phyloP scores from a whole-genome alignment of 2,797 vertebrate genomes.

The Psittacula echo region DNA sequence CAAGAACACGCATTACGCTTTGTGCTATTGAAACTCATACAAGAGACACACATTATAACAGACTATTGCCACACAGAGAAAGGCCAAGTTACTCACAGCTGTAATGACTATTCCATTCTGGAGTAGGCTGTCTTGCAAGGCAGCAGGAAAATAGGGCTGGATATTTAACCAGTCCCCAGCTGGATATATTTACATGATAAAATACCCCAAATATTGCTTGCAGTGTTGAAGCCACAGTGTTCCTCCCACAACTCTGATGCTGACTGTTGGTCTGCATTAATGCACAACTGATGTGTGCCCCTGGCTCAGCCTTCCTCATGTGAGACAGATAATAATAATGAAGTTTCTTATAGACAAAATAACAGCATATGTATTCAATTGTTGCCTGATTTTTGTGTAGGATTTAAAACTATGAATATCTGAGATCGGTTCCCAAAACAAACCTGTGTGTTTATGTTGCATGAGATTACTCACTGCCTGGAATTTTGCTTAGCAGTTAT shows the following conservation, averaged over 20 bases:
- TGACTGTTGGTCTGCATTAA: not conserved
- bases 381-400: not conserved
- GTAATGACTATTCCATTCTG: not conserved
- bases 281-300: fast-evolving
- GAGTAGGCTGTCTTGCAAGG: not conserved
- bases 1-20: not conserved
- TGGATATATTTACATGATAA: not conserved
- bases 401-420: not conserved
- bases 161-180: not conserved
- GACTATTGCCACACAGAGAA: not conserved
- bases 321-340: not conserved
- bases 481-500: not conserved
- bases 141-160: not conserved
- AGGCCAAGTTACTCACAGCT: not conserved
- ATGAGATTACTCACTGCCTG: not conserved
- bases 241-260: no score
- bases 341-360: not conserved
- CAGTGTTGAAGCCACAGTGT: not conserved
- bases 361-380: not conserved
- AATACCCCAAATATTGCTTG: not conserved
- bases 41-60: not conserved
- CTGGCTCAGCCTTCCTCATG: not conserved
- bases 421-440: not conserved
- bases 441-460: not conserved
- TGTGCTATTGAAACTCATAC: not conserved